Conservation (phyloP, 2,113 vertebrate species). For the Rhinoderma darwinii region DNA sequence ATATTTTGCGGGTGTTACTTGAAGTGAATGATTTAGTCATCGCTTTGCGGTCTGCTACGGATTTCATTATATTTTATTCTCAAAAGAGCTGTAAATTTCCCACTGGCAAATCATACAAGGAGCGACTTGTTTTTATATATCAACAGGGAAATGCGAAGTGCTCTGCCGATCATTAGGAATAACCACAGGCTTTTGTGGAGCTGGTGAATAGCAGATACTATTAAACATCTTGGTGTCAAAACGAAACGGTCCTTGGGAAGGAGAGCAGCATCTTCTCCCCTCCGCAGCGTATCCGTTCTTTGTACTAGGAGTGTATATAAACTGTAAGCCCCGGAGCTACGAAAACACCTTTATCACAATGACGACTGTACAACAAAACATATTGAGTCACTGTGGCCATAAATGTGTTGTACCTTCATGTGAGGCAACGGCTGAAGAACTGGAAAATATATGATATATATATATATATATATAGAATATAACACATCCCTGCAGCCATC, state of each 20-base stretch:
- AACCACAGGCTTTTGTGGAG: not conserved
- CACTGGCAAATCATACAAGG: not conserved
- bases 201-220: not conserved
- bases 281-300: not conserved
- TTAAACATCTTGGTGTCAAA: not conserved
- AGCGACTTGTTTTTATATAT: not conserved
- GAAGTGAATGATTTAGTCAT: conserved; percentile 5
- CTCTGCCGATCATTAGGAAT: conserved; percentile 3
- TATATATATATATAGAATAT: no score
- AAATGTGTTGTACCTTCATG: not conserved
- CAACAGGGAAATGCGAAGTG: conserved; percentile 4
- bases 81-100: not conserved
- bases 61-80: conserved; percentile 1
- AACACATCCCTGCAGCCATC: not conserved
- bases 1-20: not conserved
- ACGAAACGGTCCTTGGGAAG: not conserved
- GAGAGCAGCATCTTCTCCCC: not conserved
- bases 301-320: not conserved
- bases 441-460: not conserved
- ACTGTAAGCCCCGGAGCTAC: not conserved
- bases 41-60: not conserved
- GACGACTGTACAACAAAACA: not conserved
- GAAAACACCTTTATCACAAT: conserved; percentile 4
- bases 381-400: not conserved
- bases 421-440: not conserved